Percentiles rank a stretch among this genome's conserved stretches.
These are phyloP conservation scores for Mus caroli DNA, from an alignment of 2,797 vertebrate species.

Conservation along the genomic window DNA sequence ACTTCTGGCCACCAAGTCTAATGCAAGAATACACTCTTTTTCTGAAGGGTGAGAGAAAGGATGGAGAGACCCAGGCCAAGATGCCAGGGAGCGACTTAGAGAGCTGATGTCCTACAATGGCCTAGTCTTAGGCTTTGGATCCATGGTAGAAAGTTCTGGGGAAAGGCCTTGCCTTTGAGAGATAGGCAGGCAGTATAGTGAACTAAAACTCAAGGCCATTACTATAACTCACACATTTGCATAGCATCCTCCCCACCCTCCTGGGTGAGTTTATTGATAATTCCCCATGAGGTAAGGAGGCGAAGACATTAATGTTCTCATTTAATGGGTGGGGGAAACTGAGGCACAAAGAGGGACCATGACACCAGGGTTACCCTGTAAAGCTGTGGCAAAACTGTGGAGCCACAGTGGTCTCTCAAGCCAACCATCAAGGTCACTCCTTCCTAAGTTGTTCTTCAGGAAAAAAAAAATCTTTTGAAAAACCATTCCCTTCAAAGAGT, in stretches of 20 bases:
- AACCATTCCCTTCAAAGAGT: conserved; percentile 42
- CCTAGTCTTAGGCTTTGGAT: conserved; percentile 41
- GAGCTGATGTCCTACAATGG: not conserved
- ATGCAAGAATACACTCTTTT: not conserved
- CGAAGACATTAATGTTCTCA: conserved; percentile 66
- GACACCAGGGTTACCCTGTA: conserved; percentile 63
- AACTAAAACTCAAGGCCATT: conserved; percentile 45
- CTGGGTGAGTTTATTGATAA: conserved; percentile 13
- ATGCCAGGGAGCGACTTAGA: not conserved
- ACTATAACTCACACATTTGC: conserved; percentile 56
- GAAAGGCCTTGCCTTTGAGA: not conserved
- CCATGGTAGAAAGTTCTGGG: not conserved
- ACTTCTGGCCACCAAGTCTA: not conserved
- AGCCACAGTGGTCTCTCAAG: conserved; percentile 12
- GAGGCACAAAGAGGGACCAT: conserved; percentile 69
- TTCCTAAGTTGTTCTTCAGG: conserved; percentile 13
- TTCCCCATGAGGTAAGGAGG: conserved; percentile 67
- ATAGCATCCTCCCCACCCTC: conserved; percentile 71
- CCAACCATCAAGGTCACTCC: conserved; percentile 30
- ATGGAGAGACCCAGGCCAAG: not conserved
- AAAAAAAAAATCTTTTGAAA: not conserved
- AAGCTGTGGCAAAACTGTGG: conserved; percentile 22
- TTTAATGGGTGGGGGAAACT: conserved; percentile 61
- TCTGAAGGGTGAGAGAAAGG: conserved; percentile 47
- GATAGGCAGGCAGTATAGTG: not conserved